Evolutionary conservation across 2,888 invertebrate genomes (phyloP), one percentile per base, ranked within the genome.

Genomic region (Eupeodes latifasciatus): DNA sequence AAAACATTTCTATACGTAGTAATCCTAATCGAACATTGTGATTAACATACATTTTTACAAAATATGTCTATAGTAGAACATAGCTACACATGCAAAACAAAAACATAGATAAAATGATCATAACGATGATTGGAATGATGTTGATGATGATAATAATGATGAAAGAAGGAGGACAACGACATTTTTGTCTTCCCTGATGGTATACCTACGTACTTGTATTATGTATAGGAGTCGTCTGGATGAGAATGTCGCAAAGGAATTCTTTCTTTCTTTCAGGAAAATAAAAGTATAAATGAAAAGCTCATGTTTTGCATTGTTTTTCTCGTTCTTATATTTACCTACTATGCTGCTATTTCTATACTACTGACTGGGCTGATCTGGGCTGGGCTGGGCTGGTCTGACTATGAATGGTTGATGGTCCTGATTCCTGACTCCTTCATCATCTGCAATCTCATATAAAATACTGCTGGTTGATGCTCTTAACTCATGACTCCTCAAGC

Each of bases 281-380:
- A 47, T 67, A 11, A 80, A 80, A 71, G 51, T 9, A 4, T 27
- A 44, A 49, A 49, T 85, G 47, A 77, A 81, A 81, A 82, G 74
- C 74, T 78, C 78, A 78, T 75, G 82, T 79, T 78, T 82, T 69
- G 61, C 81, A 81, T 85, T 85, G 78, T 81, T 81, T 82, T 59
- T 78, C 62, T 64, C 14, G 59, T 59, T 72, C 59, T 47, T 47
- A 72, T 59, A 40, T 72, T 36, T 47, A 40, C 55, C 19, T 71
- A 10, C 34, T 67, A 34, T 34, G 67, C n/a, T 49, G 12, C n/a
- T 47, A 27, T 40, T 44, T n/a, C 36, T 61, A 0, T 0, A 40
- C 7, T 19, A 34, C 55, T 55, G 40, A 71, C 47, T 14, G 53
- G 6, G 40, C n/a, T n/a, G n/a, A n/a, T n/a, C n/a, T n/a, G n/a